These are phyloP conservation scores for Cardiocondyla obscurior DNA, from an alignment of 1,140 invertebrate genomes.

Conservation along the genomic window DNA sequence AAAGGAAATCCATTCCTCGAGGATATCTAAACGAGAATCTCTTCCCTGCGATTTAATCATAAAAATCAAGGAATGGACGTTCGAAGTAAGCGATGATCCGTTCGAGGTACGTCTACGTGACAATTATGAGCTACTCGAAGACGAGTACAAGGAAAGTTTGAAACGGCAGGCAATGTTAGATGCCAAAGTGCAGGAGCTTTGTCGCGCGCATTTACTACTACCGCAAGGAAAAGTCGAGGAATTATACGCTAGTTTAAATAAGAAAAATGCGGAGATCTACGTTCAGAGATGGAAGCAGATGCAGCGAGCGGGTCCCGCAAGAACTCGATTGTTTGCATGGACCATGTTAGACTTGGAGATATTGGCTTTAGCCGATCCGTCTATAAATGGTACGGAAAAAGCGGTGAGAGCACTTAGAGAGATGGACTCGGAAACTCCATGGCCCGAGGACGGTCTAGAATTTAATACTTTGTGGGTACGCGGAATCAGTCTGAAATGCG, in stretches of 20 bases:
- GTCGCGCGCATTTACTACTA: constrained; percentile 91
- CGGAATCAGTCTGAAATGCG: constrained; percentile 91
- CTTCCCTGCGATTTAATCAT: constrained; percentile 94
- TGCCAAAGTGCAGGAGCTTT: constrained; percentile 92
- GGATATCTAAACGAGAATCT: constrained; percentile 69
- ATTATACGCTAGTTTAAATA: constrained; percentile 92
- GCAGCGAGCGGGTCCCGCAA: constrained; percentile 88
- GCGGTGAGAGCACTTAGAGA: constrained; percentile 89
- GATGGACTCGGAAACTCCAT: constrained; percentile 93
- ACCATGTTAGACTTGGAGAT: constrained; percentile 91
- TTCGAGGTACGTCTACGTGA: constrained; percentile 98
- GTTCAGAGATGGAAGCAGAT: constrained; percentile 95
- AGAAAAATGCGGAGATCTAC: constrained; percentile 97
- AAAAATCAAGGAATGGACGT: constrained; percentile 92
- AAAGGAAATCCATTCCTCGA: constrained; percentile 86
- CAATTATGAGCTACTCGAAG: constrained; percentile 97
- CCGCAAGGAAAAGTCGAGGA: constrained; percentile 95
- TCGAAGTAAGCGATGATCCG: constrained; percentile 98
- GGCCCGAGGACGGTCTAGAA: constrained; percentile 95
- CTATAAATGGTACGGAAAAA: constrained; percentile 93
- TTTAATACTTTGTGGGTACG: constrained; percentile 97
- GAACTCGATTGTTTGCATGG: constrained; percentile 93
- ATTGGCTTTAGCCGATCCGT: constrained; percentile 93
- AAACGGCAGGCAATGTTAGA: constrained; percentile 96
- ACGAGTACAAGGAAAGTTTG: constrained; percentile 97